Percentiles rank a stretch among this genome's conserved stretches.
These are phyloP conservation scores for Anguilla japonica DNA, from an alignment of 2,113 vertebrate genomes.

Conservation along the genomic window DNA sequence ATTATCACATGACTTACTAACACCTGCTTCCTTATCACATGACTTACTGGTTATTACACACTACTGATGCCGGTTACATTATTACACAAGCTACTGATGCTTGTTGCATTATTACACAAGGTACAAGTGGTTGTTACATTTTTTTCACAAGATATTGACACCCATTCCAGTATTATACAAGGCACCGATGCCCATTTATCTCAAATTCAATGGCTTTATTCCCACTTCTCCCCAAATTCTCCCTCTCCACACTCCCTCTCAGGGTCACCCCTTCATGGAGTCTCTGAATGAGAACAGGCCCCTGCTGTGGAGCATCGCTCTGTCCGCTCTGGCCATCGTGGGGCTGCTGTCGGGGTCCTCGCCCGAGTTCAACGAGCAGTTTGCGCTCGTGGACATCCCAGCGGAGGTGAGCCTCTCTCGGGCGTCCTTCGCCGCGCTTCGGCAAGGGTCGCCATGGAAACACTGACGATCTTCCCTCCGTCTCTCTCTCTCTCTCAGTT, in stretches of 20 bases:
- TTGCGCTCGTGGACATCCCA: constrained; percentile 91
- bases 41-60: not conserved
- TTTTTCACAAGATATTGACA: not conserved
- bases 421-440: not conserved
- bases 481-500: constrained; percentile 70
- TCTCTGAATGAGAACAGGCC: constrained; percentile 89
- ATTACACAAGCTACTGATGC: not conserved
- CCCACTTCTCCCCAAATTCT: not conserved
- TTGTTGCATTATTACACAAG: not conserved
- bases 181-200: not conserved
- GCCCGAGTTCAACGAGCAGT: constrained; percentile 90
- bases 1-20: not conserved
- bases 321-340: constrained; percentile 82
- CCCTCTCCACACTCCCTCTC: not conserved
- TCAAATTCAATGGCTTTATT: not conserved
- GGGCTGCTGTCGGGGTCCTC: constrained; percentile 86
- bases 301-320: constrained; percentile 84
- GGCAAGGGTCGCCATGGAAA: not conserved
- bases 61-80: not conserved
- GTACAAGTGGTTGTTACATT: not conserved
- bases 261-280: constrained; percentile 98
- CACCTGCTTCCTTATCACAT: not conserved
- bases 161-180: not conserved
- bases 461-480: not conserved
- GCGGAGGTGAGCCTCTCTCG: constrained; percentile 74